phyloP scores from a whole-genome alignment of 1,140 invertebrate genomes.

The Polyergus mexicanus region DNA sequence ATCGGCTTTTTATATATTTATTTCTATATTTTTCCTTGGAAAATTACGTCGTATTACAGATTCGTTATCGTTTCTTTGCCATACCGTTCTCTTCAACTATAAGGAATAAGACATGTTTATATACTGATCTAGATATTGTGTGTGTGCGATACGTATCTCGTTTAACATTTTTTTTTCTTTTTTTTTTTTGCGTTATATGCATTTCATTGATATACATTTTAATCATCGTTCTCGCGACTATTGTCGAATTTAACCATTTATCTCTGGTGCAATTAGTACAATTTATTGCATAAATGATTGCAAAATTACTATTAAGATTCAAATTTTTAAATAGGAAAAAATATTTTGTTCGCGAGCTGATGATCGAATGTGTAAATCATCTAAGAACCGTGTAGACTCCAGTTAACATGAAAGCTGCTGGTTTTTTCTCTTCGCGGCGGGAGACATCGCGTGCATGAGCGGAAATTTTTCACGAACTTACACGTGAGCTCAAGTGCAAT shows the following conservation, averaged over 20 bases:
- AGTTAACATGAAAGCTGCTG: background rate
- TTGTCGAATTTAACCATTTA: background rate
- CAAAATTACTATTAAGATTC: background rate
- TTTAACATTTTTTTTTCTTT: background rate
- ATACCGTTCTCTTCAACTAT: background rate
- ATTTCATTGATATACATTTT: background rate
- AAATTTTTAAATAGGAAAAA: background rate
- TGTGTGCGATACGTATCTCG: background rate
- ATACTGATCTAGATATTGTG: too few relatives aligned
- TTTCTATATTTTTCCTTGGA: background rate
- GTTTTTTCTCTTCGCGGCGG: background rate
- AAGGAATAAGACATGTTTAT: background rate
- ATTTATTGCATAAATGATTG: background rate
- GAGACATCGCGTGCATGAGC: conserved; percentile 24
- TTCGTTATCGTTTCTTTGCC: background rate
- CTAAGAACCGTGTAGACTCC: background rate
- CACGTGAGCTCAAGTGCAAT: conserved; percentile 27
- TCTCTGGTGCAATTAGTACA: background rate
- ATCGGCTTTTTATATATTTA: background rate
- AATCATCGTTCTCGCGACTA: background rate
- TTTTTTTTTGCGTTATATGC: background rate
- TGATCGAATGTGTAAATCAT: background rate
- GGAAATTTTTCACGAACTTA: background rate
- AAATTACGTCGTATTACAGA: conserved; percentile 13
- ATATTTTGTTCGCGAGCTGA: background rate